A percentile compares a stretch with the other conserved stretches of the same genome.
Conservation (phyloP, 2,797 vertebrate genomes). For the Mionectes olivaceus region DNA sequence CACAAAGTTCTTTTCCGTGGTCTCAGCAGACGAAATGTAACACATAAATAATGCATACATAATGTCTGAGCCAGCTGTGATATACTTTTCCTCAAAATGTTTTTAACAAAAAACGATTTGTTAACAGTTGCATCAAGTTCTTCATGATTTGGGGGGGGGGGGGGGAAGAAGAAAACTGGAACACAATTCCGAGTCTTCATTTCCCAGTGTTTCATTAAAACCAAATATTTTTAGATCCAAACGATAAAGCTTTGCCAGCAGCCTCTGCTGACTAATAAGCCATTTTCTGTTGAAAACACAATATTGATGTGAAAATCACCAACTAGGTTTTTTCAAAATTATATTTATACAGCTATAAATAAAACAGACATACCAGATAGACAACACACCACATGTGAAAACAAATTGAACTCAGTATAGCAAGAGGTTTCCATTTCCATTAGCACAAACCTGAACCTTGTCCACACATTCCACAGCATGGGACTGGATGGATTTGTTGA, state of each 20-base stretch:
- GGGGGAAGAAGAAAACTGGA: not conserved
- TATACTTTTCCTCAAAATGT: conserved; percentile 28
- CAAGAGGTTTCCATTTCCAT: conserved; percentile 53
- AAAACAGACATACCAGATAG: conserved; percentile 57
- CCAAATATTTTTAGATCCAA: conserved; percentile 57
- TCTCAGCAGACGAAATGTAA: conserved; percentile 31
- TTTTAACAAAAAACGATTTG: conserved; percentile 16
- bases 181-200: not conserved
- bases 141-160: not conserved
- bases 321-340: not conserved
- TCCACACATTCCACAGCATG: conserved; percentile 36
- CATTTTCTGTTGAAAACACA: conserved; percentile 53
- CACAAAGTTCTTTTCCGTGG: not conserved
- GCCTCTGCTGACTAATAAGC: conserved; percentile 41
- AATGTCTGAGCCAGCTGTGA: conserved; percentile 37
- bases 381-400: conserved; percentile 48
- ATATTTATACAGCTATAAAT: conserved; percentile 64
- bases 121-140: conserved; percentile 54
- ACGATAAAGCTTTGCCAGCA: conserved; percentile 32
- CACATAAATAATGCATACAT: conserved; percentile 12
- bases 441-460: conserved; percentile 57
- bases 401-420: conserved; percentile 26
- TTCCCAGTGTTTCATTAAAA: conserved; percentile 53
- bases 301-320: conserved; percentile 47
- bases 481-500: conserved; percentile 54